Evolutionary conservation across 2,113 vertebrate species (phyloP).

Genomic region (Hydrolagus affinis): DNA sequence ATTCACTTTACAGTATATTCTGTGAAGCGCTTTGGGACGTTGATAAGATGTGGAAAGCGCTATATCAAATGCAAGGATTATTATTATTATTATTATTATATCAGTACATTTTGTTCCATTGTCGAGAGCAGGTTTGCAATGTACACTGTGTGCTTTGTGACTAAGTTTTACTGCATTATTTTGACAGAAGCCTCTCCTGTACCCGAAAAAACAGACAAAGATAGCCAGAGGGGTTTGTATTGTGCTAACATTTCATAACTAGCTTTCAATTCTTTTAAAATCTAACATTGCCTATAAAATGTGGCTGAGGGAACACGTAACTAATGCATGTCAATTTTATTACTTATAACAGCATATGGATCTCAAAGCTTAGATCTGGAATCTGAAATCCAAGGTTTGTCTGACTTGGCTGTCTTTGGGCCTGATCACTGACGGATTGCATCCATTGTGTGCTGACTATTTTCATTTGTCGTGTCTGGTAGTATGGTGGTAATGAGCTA

Average conservation of each 20-base stretch:
- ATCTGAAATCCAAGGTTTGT: constrained; percentile 42
- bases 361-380: constrained; percentile 40
- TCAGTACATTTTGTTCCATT: too few relatives aligned
- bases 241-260: constrained; percentile 6
- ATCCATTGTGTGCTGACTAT: background rate
- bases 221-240: constrained; percentile 6
- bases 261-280: background rate
- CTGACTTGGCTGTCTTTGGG: constrained; percentile 20
- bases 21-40: too few relatives aligned
- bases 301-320: background rate
- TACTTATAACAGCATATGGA: constrained; percentile 39
- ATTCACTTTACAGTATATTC: too few relatives aligned
- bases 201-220: constrained; percentile 7
- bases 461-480: background rate
- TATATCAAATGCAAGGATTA: too few relatives aligned
- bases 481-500: background rate
- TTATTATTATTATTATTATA: too few relatives aligned
- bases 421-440: background rate
- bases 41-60: too few relatives aligned
- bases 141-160: background rate
- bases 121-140: too few relatives aligned
- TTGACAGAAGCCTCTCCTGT: background rate
- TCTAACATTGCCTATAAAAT: background rate
- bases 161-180: background rate
- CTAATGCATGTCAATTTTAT: constrained; percentile 36